These are phyloP conservation scores for Zenarchopterus dispar DNA, from an alignment of 2,797 vertebrate genomes.

Conservation along the genomic window DNA sequence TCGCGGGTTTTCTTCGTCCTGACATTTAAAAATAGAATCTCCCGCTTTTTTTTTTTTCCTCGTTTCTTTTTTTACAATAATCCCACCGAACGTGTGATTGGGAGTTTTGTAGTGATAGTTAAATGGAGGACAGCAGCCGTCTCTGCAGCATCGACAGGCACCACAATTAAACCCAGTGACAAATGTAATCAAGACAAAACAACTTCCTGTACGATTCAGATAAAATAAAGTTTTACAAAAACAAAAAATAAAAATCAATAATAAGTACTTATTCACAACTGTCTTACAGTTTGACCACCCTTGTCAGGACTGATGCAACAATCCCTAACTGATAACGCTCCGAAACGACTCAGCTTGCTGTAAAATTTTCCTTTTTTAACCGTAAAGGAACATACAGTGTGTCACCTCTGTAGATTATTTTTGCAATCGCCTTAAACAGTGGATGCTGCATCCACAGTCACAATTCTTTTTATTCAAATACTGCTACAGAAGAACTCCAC, in stretches of 20 bases:
- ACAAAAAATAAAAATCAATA: slow-evolving; percentile 34
- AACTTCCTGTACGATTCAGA: slow-evolving; percentile 38
- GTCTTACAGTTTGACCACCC: slow-evolving; percentile 22
- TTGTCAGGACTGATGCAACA: slow-evolving; percentile 22
- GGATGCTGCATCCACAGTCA: slow-evolving; percentile 27
- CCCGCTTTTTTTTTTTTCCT: slow-evolving; percentile 5
- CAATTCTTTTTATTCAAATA: slow-evolving; percentile 45
- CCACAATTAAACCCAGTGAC: slow-evolving; percentile 42
- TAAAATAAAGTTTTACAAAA: slow-evolving; percentile 43
- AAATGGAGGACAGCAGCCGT: slow-evolving; percentile 35
- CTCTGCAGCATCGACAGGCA: slow-evolving; percentile 52
- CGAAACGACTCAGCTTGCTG: slow-evolving; percentile 43
- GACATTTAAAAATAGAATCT: slow-evolving; percentile 65
- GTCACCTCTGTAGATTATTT: slow-evolving; percentile 27
- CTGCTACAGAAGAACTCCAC: slow-evolving; percentile 63
- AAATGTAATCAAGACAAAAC: slow-evolving; percentile 23
- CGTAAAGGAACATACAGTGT: slow-evolving; percentile 41
- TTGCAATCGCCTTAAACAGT: slow-evolving; percentile 23
- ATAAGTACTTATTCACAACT: slow-evolving; percentile 20
- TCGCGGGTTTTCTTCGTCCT: slow-evolving; percentile 45
- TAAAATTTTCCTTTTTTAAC: slow-evolving; percentile 48
- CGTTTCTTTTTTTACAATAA: slow-evolving; percentile 13
- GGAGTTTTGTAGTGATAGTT: slow-evolving; percentile 18
- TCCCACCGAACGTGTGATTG: slow-evolving; percentile 27
- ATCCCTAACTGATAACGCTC: slow-evolving; percentile 17